Conservation (phyloP, 2,113 vertebrate genomes). For the Camelus dromedarius region DNA sequence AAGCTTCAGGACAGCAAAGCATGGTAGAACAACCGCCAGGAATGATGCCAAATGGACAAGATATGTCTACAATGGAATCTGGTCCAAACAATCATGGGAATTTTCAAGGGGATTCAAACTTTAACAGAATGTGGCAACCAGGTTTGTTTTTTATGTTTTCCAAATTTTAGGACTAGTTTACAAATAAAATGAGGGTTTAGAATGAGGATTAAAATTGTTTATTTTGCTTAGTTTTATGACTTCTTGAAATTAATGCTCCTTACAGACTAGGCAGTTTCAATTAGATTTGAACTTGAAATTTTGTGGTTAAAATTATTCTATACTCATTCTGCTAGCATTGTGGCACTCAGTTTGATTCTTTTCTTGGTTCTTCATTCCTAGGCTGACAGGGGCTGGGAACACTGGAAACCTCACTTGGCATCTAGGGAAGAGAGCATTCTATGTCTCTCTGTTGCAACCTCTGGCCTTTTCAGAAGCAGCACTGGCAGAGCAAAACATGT, state of each 20-base stretch:
- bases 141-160: conserved; percentile 88
- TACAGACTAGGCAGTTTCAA: conserved; percentile 52
- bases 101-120: conserved; percentile 95
- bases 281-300: conserved; percentile 70
- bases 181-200: conserved; percentile 57
- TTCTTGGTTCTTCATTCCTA: conserved; percentile 80
- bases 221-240: conserved; percentile 68
- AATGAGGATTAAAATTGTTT: neutral
- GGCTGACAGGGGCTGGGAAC: conserved; percentile 78
- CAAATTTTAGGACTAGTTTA: conserved; percentile 63
- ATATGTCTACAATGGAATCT: conserved; percentile 92
- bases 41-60: conserved; percentile 96
- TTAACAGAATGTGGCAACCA: conserved; percentile 98
- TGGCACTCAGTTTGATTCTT: conserved; percentile 81
- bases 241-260: conserved; percentile 70
- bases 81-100: conserved; percentile 94
- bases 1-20: conserved; percentile 92
- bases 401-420: conserved; percentile 77
- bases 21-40: conserved; percentile 90
- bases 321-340: conserved; percentile 67
- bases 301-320: conserved; percentile 74
- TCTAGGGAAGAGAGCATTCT: conserved; percentile 70
- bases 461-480: conserved; percentile 77
- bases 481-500: conserved; percentile 76
- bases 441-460: conserved; percentile 75